These are phyloP conservation scores for Poecilia gillii DNA, from an alignment of 2,797 vertebrate species.

Conservation along the genomic window DNA sequence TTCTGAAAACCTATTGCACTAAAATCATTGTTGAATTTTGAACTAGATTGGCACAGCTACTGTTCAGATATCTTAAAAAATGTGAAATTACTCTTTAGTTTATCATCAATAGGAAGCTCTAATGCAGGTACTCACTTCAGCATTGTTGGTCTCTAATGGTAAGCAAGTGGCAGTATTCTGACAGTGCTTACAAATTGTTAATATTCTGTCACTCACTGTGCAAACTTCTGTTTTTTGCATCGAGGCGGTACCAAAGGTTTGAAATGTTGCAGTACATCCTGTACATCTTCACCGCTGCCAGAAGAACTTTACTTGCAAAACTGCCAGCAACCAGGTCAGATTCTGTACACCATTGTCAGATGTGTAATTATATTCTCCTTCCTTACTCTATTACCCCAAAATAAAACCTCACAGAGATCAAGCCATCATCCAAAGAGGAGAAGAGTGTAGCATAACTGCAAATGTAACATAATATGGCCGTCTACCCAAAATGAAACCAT, in stretches of 20 bases:
- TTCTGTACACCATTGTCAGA: neutral
- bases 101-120: neutral
- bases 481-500: neutral
- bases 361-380: neutral
- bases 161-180: neutral
- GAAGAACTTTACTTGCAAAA: neutral
- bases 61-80: neutral
- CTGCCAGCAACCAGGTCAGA: neutral
- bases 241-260: neutral
- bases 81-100: neutral
- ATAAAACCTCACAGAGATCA: neutral
- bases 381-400: neutral
- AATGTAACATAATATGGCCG: neutral
- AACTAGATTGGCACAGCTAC: neutral
- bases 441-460: neutral
- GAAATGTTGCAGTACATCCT: neutral
- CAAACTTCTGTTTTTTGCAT: neutral
- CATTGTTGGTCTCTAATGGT: neutral
- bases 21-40: neutral
- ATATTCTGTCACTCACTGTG: neutral
- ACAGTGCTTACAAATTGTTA: neutral
- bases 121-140: neutral
- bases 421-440: neutral
- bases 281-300: neutral
- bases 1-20: neutral